Evolutionary conservation across 2,888 invertebrate genomes (phyloP), one percentile per base, ranked within the genome.

Genomic region (Gerris lacustris): DNA sequence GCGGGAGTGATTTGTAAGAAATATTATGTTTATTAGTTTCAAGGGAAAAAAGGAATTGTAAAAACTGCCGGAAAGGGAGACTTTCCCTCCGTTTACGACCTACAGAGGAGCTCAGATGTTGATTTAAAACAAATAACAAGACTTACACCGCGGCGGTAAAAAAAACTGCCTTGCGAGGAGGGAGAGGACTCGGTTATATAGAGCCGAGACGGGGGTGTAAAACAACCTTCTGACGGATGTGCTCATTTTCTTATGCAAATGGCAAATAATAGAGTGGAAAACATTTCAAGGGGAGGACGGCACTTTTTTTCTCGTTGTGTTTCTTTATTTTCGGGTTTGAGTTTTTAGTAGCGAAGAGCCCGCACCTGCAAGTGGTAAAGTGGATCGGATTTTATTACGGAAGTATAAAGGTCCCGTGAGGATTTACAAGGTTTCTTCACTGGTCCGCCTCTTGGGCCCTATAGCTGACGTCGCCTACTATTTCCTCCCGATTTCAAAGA

Each of bases 201-300:
- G 31, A 31, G 31, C 31, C 31, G 31, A 31, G 31, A 4, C 31
- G 31, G 31, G 31, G 7, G 18, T 18, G 64, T 64, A 64, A 64
- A 64, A 64, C 64, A 64, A 17, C 9, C 64, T 64, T 64, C 64
- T 64, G 64, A 64, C 64, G 17, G 18, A 64, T 64, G 64, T 64
- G 31, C 64, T 64, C 64, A 64, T 64, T 64, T 64, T 31, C 64
- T 64, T 64, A 64, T 64, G 64, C 64, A 64, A 64, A 64, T 64
- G 64, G 64, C 18, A 31, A 64, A 64, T 64, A 64, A 64, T 64
- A 31, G 64, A 31, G 64, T 64, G 64, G 55, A 55, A 55, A 55
- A 55, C 55, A 55, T 55, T 9, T 11, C 9, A 55, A 55, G 55
- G 55, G 15, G 55, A 15, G 55, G 15, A 55, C 55, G 9, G 9